Percentiles rank a stretch among this genome's conserved stretches.
Conservation (phyloP, 2,888 invertebrate genomes). For the Odontocolon sp. region DNA sequence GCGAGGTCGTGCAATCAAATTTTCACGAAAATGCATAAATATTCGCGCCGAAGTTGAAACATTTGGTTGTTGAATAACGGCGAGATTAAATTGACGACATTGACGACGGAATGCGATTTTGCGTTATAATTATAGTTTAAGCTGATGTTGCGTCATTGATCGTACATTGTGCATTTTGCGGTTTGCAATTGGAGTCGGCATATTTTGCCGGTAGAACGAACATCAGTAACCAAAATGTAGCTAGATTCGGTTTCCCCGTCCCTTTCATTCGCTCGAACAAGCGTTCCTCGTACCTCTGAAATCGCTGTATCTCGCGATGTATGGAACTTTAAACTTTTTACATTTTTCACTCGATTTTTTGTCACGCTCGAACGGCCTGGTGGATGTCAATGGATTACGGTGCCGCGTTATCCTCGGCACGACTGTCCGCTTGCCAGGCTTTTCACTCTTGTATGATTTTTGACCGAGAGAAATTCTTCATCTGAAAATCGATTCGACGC, state of each 20-base stretch:
- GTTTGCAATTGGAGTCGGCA: conserved; percentile 69
- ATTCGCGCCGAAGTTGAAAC: no score
- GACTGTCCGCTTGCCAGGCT: neutral
- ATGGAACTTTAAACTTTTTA: conserved; percentile 47
- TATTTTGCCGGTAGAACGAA: conserved; percentile 59
- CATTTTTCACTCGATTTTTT: conserved; percentile 51
- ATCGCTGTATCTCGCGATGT: neutral
- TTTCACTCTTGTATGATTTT: conserved; percentile 44
- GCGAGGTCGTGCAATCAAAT: no score
- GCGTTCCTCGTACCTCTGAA: conserved; percentile 4
- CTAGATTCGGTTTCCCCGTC: neutral
- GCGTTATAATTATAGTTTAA: conserved; percentile 74
- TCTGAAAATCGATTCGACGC: conserved; percentile 44
- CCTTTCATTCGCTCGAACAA: conserved; percentile 16
- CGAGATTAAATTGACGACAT: conserved; percentile 18
- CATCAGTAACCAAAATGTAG: conserved; percentile 35
- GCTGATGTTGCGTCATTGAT: conserved; percentile 73
- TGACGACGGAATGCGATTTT: neutral
- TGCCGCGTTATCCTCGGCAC: no score
- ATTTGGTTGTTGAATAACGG: no score
- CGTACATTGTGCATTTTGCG: conserved; percentile 47
- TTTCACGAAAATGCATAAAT: no score
- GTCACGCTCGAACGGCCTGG: conserved; percentile 24
- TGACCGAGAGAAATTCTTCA: conserved; percentile 47
- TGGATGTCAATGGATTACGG: conserved; percentile 54